phyloP scores from a whole-genome alignment of 2,888 invertebrate genomes.

The Stenodema calcarata region DNA sequence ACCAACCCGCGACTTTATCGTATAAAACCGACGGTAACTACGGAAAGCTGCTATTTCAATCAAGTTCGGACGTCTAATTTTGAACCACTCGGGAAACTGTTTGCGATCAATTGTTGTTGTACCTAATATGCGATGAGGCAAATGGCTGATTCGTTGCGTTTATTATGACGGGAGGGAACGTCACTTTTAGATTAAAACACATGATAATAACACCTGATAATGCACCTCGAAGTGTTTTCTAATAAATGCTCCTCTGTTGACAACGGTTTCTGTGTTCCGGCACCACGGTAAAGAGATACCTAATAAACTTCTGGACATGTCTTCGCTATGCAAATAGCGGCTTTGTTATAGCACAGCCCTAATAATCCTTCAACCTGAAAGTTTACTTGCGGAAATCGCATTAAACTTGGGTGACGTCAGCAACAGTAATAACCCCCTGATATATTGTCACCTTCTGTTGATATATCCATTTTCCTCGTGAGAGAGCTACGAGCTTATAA shows the following conservation, averaged over 20 bases:
- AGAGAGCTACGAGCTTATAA: constrained; percentile 25
- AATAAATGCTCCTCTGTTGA: background rate
- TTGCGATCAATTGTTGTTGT: background rate
- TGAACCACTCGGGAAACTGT: background rate
- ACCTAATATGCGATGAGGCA: background rate
- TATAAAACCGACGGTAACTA: background rate
- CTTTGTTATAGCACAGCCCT: background rate
- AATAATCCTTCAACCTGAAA: constrained; percentile 32
- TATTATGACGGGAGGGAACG: background rate
- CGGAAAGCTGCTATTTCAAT: background rate
- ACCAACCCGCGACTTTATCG: background rate
- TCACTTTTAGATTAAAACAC: background rate
- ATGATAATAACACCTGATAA: background rate
- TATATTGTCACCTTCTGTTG: constrained; percentile 36
- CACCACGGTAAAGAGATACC: background rate
- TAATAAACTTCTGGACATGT: constrained; percentile 35
- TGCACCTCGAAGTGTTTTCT: background rate
- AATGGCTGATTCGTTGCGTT: background rate
- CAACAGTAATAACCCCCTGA: constrained; percentile 22
- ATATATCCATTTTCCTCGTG: constrained; percentile 17
- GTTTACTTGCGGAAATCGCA: constrained; percentile 44
- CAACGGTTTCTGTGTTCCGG: background rate
- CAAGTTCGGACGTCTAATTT: background rate
- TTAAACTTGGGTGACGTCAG: constrained; percentile 40
- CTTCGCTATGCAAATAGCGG: constrained; percentile 39